These are phyloP conservation scores for Ichneumon xanthorius DNA, from an alignment of 2,888 invertebrate genomes.

Conservation along the genomic window DNA sequence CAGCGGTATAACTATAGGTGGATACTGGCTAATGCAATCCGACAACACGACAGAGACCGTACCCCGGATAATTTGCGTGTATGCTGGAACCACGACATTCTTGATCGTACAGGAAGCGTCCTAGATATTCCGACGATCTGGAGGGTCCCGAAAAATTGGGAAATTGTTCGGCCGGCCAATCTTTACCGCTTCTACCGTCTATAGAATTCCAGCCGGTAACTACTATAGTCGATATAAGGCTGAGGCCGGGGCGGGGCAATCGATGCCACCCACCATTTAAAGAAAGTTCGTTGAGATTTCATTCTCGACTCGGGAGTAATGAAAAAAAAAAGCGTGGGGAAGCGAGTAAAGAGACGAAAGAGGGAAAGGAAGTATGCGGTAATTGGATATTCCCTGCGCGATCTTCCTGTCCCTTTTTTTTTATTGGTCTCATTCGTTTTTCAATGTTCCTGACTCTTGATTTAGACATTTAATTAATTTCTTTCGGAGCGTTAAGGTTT, in stretches of 20 bases:
- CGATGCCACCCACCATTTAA: slow-evolving; percentile 29
- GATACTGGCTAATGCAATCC: slow-evolving; percentile 1
- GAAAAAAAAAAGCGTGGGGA: not conserved
- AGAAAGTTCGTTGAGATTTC: slow-evolving; percentile 34
- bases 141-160: slow-evolving; percentile 23
- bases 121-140: slow-evolving; percentile 23
- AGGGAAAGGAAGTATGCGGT: slow-evolving; percentile 7
- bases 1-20: slow-evolving; percentile 3
- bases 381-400: slow-evolving; percentile 11
- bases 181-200: not conserved
- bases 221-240: slow-evolving; percentile 40
- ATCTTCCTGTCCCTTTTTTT: slow-evolving; percentile 1
- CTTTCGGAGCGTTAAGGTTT: slow-evolving; percentile 1
- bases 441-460: slow-evolving; percentile 2
- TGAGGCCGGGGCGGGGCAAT: slow-evolving; percentile 43
- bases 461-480: slow-evolving; percentile 54
- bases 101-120: slow-evolving; percentile 5
- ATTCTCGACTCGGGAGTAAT: slow-evolving; percentile 17
- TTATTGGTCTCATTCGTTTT: not conserved
- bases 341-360: not conserved
- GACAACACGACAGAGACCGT: slow-evolving; percentile 30
- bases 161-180: slow-evolving; percentile 16
- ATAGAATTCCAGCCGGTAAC: not conserved
- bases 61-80: slow-evolving; percentile 35
- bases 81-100: not conserved